These are phyloP conservation scores for Perizoma affinitatum DNA, from an alignment of 2,888 invertebrate genomes.

Conservation along the genomic window DNA sequence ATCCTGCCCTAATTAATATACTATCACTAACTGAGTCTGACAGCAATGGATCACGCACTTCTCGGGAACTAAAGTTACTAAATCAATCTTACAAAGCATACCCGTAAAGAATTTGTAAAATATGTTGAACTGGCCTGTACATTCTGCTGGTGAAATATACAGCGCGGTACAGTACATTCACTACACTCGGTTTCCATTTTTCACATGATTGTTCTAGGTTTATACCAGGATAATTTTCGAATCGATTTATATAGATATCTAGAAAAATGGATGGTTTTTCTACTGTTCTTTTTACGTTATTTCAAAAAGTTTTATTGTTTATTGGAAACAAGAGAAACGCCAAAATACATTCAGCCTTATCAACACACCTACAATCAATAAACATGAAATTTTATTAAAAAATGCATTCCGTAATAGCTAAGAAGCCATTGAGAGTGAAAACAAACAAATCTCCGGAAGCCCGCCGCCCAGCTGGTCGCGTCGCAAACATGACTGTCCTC, in stretches of 20 bases:
- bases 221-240: not conserved
- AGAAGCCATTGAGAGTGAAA: conserved; percentile 14
- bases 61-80: conserved; percentile 14
- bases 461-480: conserved; percentile 2
- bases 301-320: too few relatives aligned
- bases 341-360: too few relatives aligned
- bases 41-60: conserved; percentile 1
- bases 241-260: too few relatives aligned
- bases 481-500: conserved; percentile 17
- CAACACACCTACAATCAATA: too few relatives aligned
- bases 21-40: conserved; percentile 41
- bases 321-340: too few relatives aligned
- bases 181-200: not conserved
- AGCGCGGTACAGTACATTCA: not conserved
- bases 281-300: too few relatives aligned
- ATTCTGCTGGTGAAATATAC: too few relatives aligned
- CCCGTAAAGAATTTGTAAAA: not conserved
- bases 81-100: conserved; percentile 8
- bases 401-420: conserved; percentile 1
- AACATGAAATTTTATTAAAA: not conserved
- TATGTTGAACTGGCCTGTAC: not conserved
- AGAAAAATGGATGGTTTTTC: too few relatives aligned
- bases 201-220: not conserved
- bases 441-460: conserved; percentile 17
- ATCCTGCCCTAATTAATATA: conserved; percentile 54